These are phyloP conservation scores for Phalangium opilio DNA, from an alignment of 2,888 invertebrate species.

Conservation along the genomic window DNA sequence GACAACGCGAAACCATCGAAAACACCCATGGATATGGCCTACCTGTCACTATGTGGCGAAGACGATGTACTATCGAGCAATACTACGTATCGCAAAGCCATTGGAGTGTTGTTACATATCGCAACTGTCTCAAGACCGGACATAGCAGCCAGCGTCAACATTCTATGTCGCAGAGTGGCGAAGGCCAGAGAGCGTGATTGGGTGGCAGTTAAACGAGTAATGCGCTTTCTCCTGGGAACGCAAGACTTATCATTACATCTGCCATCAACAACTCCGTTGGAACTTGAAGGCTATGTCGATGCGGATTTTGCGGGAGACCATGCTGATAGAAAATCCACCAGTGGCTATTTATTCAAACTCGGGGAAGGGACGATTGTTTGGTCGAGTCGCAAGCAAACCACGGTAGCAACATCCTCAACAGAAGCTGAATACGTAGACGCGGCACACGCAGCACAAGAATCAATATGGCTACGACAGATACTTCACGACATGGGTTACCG, in stretches of 20 bases:
- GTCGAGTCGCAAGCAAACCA: conserved; percentile 13
- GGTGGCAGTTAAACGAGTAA: neutral
- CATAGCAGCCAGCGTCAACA: conserved; percentile 12
- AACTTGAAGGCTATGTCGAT: too few species aligned
- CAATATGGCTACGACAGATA: conserved; percentile 5
- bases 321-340: too few species aligned
- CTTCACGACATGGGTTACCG: conserved; percentile 6
- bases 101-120: too few species aligned
- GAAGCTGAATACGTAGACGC: conserved; percentile 21
- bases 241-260: conserved; percentile 15
- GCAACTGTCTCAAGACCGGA: conserved; percentile 18
- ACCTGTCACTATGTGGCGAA: too few species aligned
- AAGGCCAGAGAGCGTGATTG: too few species aligned
- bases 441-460: conserved; percentile 13
- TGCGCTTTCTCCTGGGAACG: conserved; percentile 1
- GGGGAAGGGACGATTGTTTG: conserved; percentile 5
- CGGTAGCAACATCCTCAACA: conserved; percentile 18
- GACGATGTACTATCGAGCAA: neutral
- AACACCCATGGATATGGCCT: too few species aligned
- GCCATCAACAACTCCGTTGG: too few species aligned
- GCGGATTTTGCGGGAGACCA: too few species aligned
- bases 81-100: conserved; percentile 1
- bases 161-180: too few species aligned
- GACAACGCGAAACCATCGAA: too few species aligned
- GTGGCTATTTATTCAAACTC: conserved; percentile 2